These are phyloP conservation scores for Gastracanthus pulcherrimus DNA, from an alignment of 2,888 invertebrate genomes.

Conservation along the genomic window DNA sequence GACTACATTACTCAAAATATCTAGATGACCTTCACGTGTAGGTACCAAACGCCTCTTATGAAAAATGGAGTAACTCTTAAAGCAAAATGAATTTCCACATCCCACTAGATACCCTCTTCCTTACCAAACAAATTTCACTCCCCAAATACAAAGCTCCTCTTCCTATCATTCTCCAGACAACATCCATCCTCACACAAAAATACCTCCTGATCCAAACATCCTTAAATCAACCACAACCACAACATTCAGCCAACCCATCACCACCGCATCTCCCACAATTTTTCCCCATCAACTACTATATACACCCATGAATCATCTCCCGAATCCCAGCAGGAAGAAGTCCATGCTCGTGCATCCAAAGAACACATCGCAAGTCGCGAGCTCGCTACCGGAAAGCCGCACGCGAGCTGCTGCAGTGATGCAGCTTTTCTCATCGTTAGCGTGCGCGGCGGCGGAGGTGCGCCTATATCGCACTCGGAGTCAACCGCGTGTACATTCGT, in stretches of 20 bases:
- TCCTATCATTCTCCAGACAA: too few relatives aligned
- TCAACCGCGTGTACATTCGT: constrained; percentile 17
- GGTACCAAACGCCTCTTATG: too few relatives aligned
- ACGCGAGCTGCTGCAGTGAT: background rate
- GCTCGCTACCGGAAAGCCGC: constrained; percentile 29
- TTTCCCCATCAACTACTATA: background rate
- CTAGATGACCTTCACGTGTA: too few relatives aligned
- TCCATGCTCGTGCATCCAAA: background rate
- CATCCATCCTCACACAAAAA: too few relatives aligned
- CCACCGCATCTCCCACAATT: background rate
- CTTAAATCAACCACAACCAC: background rate
- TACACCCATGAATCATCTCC: background rate
- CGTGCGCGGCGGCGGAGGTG: background rate
- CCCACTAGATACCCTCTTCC: too few relatives aligned
- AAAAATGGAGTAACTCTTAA: too few relatives aligned
- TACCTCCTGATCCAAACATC: background rate
- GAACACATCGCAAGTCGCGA: background rate
- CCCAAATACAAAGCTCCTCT: too few relatives aligned
- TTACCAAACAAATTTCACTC: too few relatives aligned
- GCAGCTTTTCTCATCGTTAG: constrained; percentile 40
- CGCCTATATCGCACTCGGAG: background rate
- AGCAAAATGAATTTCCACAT: too few relatives aligned
- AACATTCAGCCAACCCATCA: background rate
- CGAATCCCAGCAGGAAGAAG: background rate
- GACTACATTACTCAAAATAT: too few relatives aligned